A percentile compares a stretch with the other conserved stretches of the same genome.
These are phyloP conservation scores for Mesorhabditis belari DNA, from an alignment of 2,888 invertebrate species.

Conservation along the genomic window DNA sequence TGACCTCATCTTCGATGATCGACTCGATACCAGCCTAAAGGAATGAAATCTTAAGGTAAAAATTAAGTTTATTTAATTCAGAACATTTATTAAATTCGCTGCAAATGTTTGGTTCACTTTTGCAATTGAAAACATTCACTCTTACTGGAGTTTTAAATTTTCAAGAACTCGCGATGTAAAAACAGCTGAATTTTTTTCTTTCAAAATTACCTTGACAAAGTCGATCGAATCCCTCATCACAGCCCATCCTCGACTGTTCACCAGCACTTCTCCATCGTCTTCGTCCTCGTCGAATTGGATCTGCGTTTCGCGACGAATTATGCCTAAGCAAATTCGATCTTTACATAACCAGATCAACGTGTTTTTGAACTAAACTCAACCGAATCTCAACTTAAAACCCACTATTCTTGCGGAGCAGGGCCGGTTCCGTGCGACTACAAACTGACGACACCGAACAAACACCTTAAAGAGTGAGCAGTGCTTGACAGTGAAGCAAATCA, in stretches of 20 bases:
- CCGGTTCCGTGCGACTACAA: slow-evolving; percentile 7
- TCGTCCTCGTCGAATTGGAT: slow-evolving; percentile 36
- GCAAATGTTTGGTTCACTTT: too few species aligned
- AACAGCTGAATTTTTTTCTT: too few species aligned
- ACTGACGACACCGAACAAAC: slow-evolving; percentile 23
- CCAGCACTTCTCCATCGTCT: slow-evolving; percentile 28
- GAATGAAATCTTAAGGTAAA: too few species aligned
- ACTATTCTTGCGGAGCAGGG: background rate
- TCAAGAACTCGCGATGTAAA: background rate
- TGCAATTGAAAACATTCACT: too few species aligned
- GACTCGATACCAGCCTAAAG: slow-evolving; percentile 78
- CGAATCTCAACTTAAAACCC: background rate
- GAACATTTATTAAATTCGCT: background rate
- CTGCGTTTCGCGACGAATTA: slow-evolving; percentile 35
- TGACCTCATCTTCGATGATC: slow-evolving; percentile 97
- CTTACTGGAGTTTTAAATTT: too few species aligned
- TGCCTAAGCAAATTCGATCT: slow-evolving; percentile 13
- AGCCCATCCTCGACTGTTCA: slow-evolving; percentile 46
- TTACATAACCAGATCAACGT: background rate
- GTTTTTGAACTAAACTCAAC: background rate
- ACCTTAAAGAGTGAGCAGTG: slow-evolving; percentile 29
- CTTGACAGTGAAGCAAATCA: too few species aligned
- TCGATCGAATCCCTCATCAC: slow-evolving; percentile 45
- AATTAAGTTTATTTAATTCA: background rate
- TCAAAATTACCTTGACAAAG: slow-evolving; percentile 35